phyloP scores from a whole-genome alignment of 1,140 invertebrate species.

The Cyrtorhinus lividipennis region DNA sequence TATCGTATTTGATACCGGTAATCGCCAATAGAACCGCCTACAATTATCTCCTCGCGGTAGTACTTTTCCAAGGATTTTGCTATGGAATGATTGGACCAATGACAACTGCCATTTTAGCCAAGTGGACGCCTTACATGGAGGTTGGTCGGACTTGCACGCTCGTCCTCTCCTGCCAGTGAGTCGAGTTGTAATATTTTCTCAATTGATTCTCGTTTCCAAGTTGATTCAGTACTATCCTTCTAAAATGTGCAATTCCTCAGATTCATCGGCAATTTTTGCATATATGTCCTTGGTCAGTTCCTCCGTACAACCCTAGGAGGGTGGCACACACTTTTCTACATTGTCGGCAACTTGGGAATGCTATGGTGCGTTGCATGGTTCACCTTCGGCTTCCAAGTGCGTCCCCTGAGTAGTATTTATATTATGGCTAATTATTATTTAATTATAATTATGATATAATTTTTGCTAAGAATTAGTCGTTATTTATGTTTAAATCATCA shows the following conservation, averaged over 20 bases:
- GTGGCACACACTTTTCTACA: neutral
- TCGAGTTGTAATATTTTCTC: no score
- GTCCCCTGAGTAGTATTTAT: no score
- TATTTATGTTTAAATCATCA: no score
- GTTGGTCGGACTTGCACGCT: neutral
- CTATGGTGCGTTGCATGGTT: constrained; percentile 3
- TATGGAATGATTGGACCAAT: neutral
- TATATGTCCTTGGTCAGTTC: neutral
- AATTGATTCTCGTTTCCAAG: no score
- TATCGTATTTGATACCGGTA: neutral
- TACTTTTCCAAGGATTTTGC: neutral
- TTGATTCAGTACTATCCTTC: no score
- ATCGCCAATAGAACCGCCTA: neutral
- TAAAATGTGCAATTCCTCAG: no score
- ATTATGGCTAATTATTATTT: no score
- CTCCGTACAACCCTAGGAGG: neutral
- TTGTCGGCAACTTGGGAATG: neutral
- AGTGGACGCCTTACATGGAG: constrained; percentile 1
- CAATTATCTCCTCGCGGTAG: neutral
- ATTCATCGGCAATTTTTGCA: neutral
- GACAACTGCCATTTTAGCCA: neutral
- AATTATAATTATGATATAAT: no score
- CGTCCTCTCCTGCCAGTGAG: neutral
- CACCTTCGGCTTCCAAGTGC: neutral
- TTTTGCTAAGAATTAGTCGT: no score